Base-by-base conservation (phyloP, 2,113 vertebrate genomes). In the Eretmochelys imbricata region DNA sequence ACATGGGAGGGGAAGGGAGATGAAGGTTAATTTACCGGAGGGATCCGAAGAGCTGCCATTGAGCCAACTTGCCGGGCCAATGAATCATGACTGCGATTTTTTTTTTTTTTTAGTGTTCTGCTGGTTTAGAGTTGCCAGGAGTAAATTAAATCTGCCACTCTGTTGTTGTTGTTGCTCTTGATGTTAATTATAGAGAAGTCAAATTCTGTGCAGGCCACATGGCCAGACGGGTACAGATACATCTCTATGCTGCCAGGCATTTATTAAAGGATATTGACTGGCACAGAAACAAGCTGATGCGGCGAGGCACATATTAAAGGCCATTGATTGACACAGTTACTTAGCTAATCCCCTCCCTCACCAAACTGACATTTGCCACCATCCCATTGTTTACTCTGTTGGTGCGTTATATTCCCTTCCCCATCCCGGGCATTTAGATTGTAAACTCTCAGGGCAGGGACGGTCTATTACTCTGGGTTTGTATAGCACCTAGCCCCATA, bases 131-230 rank as follows among this genome's bases (percentile, higher is more conserved):
- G 79, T 82, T 9, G 53, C 80, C 84, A 51, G 53, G 54, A 79
- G 90, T 87, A 88, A 79, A 92, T 92, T 88, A 83, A 87, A 88
- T 55, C 85, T 83, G 85, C 85, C 90, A 65, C 27, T 88, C 85
- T 91, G 90, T 82, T 87, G 76, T 76, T 42, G 84, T 62, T 69
- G 35, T 42, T n/a, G 53, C 54, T 46, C 53, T 46, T 53, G 76
- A 65, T 83, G 76, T 88, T 88, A 65, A 88, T 88, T 88, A 88
- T 14, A 19, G 48, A 24, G 31, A 62, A 80, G 79, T 29, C 25
- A 4, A 50, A 46, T 46, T 83, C 65, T 49, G 57, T 38, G 53
- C 35, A 14, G 9, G 1, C 22, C 24, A 31, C 13, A 8, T 25
- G 50, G n/a, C 22, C 17, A 29, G 49, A 13, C 10, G 9, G 16